phyloP scores from a whole-genome alignment of 2,113 vertebrate species.

The Eidolon helvum region DNA sequence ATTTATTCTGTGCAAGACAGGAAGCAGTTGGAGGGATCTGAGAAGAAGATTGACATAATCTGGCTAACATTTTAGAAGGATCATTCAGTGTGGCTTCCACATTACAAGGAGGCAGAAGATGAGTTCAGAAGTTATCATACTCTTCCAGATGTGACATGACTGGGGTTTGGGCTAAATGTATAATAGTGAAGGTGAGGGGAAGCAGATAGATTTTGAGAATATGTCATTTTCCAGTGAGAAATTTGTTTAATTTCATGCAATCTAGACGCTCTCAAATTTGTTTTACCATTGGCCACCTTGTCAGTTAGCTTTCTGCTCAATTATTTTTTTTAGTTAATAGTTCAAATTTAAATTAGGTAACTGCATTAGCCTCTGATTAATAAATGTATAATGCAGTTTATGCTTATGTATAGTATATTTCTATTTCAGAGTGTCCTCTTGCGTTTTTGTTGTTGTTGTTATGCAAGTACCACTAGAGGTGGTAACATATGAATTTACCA shows the following conservation, averaged over 20 bases:
- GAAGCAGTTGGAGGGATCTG: not conserved
- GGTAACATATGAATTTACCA: not conserved
- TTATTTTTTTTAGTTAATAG: not conserved
- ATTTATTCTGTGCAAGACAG: not conserved
- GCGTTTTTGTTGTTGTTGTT: not conserved
- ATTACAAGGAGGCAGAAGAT: not conserved
- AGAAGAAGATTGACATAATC: not conserved
- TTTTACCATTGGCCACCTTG: not conserved
- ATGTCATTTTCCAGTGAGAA: not conserved
- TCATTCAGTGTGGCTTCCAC: not conserved
- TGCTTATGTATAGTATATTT: not conserved
- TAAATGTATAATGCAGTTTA: not conserved
- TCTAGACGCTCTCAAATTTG: not conserved
- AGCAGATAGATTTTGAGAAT: not conserved
- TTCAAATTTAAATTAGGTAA: not conserved
- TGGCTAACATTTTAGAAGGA: not conserved
- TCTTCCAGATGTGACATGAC: not conserved
- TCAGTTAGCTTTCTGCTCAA: not conserved
- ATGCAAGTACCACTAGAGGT: not conserved
- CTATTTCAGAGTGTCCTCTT: not conserved
- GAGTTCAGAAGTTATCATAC: not conserved
- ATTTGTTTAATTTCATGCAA: not conserved
- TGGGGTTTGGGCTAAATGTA: not conserved
- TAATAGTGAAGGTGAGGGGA: not conserved
- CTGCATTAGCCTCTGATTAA: not conserved